phyloP scores from a whole-genome alignment of 2,888 invertebrate genomes.

The Buathra laborator region DNA sequence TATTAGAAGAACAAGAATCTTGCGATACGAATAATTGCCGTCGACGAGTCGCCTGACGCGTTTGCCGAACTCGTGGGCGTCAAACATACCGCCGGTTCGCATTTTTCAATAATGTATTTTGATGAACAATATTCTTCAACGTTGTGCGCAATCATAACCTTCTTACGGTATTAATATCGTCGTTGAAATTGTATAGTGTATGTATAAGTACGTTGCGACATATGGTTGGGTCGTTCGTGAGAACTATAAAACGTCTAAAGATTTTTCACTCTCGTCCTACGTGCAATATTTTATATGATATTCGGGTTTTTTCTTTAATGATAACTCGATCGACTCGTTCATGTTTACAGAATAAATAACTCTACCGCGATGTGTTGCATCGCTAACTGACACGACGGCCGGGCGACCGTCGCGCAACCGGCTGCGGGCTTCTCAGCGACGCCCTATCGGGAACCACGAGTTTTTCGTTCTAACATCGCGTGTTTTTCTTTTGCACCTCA shows the following conservation, averaged over 20 bases:
- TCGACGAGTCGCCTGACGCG: conserved; percentile 79
- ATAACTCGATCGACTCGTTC: conserved; percentile 6
- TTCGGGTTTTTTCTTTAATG: neutral
- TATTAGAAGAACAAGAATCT: conserved; percentile 78
- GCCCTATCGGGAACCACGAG: conserved; percentile 15
- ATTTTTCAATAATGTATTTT: conserved; percentile 65
- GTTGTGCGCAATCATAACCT: conserved; percentile 60
- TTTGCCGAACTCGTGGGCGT: conserved; percentile 80
- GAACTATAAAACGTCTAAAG: neutral
- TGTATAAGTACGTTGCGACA: conserved; percentile 30
- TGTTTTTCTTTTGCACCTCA: neutral
- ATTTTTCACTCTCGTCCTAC: neutral
- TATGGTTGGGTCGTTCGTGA: neutral
- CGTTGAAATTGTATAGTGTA: neutral
- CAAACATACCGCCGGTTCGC: conserved; percentile 79
- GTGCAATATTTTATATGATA: conserved; percentile 5
- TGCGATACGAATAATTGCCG: conserved; percentile 81
- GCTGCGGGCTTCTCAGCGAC: conserved; percentile 3
- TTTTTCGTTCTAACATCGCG: neutral
- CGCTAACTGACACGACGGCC: neutral
- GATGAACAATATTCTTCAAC: conserved; percentile 3
- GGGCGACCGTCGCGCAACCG: neutral
- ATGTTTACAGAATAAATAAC: conserved; percentile 38
- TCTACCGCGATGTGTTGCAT: neutral
- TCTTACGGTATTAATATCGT: conserved; percentile 3